Evolutionary conservation across 2,113 vertebrate genomes (phyloP).

Genomic region (Channa argus): DNA sequence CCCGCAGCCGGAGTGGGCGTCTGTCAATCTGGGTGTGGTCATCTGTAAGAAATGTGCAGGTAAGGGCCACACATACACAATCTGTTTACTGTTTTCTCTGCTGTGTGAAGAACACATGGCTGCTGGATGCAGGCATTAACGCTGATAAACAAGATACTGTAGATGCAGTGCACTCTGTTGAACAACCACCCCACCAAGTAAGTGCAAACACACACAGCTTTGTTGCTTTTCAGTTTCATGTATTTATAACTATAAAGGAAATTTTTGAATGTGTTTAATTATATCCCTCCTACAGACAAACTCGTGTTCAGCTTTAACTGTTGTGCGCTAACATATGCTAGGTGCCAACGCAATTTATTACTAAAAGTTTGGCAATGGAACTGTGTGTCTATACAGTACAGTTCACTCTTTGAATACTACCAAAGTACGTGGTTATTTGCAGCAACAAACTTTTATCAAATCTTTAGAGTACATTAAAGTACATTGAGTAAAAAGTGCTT

Average conservation of each 20-base stretch:
- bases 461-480: too few species aligned
- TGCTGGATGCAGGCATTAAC: background rate
- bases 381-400: background rate
- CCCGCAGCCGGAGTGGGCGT: conserved; percentile 93
- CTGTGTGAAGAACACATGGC: background rate
- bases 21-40: conserved; percentile 97
- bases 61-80: conserved; percentile 74
- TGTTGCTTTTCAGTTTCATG: too few species aligned
- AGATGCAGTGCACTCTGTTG: background rate
- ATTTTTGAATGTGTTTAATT: too few species aligned
- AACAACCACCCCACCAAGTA: background rate
- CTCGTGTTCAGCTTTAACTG: background rate
- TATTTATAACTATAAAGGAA: too few species aligned
- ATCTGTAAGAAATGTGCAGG: conserved; percentile 98
- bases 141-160: background rate
- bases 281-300: background rate
- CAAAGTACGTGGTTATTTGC: too few species aligned
- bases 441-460: background rate
- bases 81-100: background rate
- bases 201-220: background rate
- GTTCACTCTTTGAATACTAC: too few species aligned
- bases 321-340: background rate
- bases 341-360: background rate
- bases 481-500: too few species aligned
- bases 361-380: background rate